Conservation (phyloP, 2,888 invertebrate species). For the Ecdyonurus torrentis region DNA sequence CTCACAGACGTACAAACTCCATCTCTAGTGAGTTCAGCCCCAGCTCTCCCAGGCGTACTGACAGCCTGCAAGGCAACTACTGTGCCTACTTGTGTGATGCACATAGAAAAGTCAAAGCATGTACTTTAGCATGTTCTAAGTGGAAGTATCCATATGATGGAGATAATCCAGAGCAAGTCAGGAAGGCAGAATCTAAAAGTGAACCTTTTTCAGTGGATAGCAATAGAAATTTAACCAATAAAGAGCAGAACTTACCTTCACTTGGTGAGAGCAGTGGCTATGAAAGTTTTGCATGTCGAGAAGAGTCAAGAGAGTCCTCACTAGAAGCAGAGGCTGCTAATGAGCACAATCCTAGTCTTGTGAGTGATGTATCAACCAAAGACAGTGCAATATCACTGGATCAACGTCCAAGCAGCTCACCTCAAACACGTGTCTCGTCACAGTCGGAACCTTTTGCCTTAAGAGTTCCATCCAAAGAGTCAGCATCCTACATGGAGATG, state of each 20-base stretch:
- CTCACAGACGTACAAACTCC: conserved; percentile 13
- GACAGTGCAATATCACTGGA: not conserved
- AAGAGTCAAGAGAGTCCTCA: conserved; percentile 30
- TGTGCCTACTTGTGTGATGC: conserved; percentile 79
- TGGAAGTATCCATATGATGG: conserved; percentile 74
- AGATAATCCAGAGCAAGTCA: conserved; percentile 23
- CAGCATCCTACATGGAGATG: conserved; percentile 17
- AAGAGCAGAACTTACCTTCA: conserved; percentile 33
- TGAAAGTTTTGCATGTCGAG: conserved; percentile 41
- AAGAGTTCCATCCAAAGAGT: too few species aligned
- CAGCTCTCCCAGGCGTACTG: conserved; percentile 23
- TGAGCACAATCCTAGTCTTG: not conserved
- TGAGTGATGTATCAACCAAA: not conserved
- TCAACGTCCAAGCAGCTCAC: not conserved
- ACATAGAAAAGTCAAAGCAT: conserved; percentile 53
- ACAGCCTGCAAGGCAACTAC: conserved; percentile 61
- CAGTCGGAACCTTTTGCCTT: too few species aligned
- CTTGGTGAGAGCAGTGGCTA: conserved; percentile 64
- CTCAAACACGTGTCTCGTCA: too few species aligned
- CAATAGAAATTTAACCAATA: not conserved
- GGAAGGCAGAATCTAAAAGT: not conserved
- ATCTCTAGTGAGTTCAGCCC: conserved; percentile 8
- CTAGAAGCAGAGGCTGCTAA: conserved; percentile 16
- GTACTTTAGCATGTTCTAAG: conserved; percentile 50
- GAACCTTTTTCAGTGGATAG: not conserved